A percentile compares a stretch with the other conserved stretches of the same genome.
Conservation (phyloP, 2,888 invertebrate genomes). For the Catonia carolina region DNA sequence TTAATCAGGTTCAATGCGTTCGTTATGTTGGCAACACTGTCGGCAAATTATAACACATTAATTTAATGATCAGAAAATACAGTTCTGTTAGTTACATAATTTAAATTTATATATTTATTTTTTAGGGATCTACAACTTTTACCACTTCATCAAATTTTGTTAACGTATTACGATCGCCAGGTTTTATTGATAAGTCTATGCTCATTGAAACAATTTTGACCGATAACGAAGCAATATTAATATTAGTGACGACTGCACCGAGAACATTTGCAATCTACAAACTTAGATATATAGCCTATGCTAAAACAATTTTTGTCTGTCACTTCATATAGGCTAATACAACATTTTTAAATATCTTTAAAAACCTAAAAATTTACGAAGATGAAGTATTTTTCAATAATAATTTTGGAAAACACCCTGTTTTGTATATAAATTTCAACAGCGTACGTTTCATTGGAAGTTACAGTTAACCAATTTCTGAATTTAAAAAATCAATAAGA, state of each 20-base stretch:
- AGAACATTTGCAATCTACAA: constrained; percentile 6
- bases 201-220: constrained; percentile 3
- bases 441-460: background rate
- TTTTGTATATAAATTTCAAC: background rate
- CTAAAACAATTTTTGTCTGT: constrained; percentile 3
- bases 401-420: constrained; percentile 10
- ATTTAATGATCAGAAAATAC: no score
- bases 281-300: constrained; percentile 8
- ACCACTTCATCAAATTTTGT: background rate
- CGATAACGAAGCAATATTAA: background rate
- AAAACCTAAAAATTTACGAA: constrained; percentile 4
- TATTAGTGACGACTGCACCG: constrained; percentile 5
- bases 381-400: background rate
- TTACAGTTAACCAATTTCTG: no score
- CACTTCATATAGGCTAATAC: background rate
- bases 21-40: no score
- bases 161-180: background rate
- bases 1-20: no score
- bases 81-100: no score
- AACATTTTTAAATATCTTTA: constrained; percentile 2
- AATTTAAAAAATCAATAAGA: no score
- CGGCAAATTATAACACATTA: no score
- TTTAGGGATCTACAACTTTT: background rate
- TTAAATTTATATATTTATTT: no score
- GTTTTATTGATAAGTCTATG: constrained; percentile 10